Percentiles rank a stretch among this genome's conserved stretches.
Conservation (phyloP, 2,797 vertebrate species). For the Smutsia gigantea region DNA sequence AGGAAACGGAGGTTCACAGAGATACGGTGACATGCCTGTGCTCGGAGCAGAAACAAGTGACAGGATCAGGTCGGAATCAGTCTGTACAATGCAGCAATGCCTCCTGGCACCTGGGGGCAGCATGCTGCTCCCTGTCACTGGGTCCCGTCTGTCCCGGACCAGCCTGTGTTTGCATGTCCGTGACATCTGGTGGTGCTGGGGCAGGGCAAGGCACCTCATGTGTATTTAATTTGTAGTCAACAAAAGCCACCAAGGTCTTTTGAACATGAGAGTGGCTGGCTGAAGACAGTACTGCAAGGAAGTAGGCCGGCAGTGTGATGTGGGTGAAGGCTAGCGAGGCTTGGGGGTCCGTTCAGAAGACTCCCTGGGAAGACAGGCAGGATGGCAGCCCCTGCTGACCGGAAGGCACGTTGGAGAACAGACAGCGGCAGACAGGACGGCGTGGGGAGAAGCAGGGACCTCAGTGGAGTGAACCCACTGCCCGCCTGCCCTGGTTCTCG, state of each 20-base stretch:
- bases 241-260: neutral
- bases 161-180: neutral
- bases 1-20: neutral
- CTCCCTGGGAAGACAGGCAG: neutral
- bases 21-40: neutral
- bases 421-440: too few species aligned
- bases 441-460: too few species aligned
- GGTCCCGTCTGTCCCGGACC: rapidly evolving
- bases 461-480: too few species aligned
- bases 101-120: neutral
- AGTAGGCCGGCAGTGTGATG: neutral
- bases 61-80: neutral
- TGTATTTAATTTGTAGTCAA: too few species aligned
- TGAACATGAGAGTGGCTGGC: neutral
- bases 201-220: rapidly evolving
- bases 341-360: neutral
- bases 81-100: neutral
- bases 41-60: too few species aligned
- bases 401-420: too few species aligned
- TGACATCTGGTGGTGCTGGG: neutral
- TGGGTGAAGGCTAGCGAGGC: neutral
- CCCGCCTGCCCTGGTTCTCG: too few species aligned
- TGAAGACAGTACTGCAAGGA: rapidly evolving
- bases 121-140: neutral
- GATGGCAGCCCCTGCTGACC: too few species aligned